Conservation (phyloP, 2,888 invertebrate genomes). For the Sphaeridia pumilis region DNA sequence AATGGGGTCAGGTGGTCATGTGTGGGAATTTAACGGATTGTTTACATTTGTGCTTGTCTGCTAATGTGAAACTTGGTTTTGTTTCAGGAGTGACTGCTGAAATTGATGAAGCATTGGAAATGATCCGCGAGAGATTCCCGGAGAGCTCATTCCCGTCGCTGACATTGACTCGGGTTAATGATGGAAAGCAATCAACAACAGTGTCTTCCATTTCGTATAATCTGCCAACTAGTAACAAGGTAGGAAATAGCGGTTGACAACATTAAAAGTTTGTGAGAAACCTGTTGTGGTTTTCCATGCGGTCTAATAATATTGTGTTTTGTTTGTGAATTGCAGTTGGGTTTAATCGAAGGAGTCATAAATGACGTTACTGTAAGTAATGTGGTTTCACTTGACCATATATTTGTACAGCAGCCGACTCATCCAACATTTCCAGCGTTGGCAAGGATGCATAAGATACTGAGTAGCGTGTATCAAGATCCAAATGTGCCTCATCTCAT, state of each 20-base stretch:
- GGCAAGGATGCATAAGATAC: slow-evolving; percentile 63
- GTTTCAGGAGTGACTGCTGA: slow-evolving; percentile 56
- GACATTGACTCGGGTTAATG: slow-evolving; percentile 52
- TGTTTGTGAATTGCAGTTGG: slow-evolving; percentile 51
- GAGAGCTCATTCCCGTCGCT: slow-evolving; percentile 65
- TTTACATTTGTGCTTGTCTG: no score
- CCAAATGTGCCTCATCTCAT: slow-evolving; percentile 69
- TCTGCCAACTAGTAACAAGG: slow-evolving; percentile 50
- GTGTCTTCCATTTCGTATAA: slow-evolving; percentile 44
- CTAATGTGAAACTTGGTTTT: no score
- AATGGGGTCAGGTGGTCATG: no score
- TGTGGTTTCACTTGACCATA: slow-evolving; percentile 71
- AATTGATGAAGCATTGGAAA: slow-evolving; percentile 66
- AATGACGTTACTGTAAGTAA: slow-evolving; percentile 85
- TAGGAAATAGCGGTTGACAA: no score
- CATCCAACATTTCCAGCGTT: slow-evolving; percentile 85
- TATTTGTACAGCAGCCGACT: slow-evolving; percentile 90
- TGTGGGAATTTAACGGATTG: no score
- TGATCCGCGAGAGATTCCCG: slow-evolving; percentile 78
- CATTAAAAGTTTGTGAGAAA: no score
- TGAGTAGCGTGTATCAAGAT: slow-evolving; percentile 69
- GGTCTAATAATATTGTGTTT: no score
- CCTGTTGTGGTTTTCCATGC: no score
- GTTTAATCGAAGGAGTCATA: slow-evolving; percentile 79
- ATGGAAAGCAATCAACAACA: slow-evolving; percentile 36